Percentiles rank a stretch among this genome's conserved stretches.
Evolutionary conservation across 2,888 invertebrate genomes (phyloP).

Genomic region (Tinea pellionella): DNA sequence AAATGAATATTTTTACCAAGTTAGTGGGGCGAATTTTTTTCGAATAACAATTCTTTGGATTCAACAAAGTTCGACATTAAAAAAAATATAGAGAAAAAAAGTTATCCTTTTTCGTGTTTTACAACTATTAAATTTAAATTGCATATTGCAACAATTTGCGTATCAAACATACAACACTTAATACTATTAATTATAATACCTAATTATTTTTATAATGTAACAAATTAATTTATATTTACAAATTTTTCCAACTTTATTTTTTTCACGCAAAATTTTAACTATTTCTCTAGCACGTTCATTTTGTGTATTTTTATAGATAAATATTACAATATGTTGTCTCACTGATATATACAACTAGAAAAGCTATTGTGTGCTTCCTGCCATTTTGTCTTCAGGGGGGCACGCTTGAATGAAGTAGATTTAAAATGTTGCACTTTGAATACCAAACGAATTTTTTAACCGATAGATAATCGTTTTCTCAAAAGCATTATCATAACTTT

Average conservation of each 20-base stretch:
- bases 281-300: constrained; percentile 47
- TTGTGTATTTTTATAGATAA: constrained; percentile 23
- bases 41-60: constrained; percentile 57
- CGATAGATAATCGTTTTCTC: too few species aligned
- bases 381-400: too few species aligned
- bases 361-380: too few species aligned
- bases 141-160: constrained; percentile 67
- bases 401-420: too few species aligned
- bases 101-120: not conserved
- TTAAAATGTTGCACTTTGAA: too few species aligned
- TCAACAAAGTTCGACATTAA: constrained; percentile 34
- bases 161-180: constrained; percentile 70
- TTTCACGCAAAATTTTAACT: constrained; percentile 53
- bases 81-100: constrained; percentile 16
- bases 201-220: constrained; percentile 67
- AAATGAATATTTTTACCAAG: not conserved
- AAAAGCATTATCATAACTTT: too few species aligned
- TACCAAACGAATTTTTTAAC: too few species aligned
- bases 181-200: constrained; percentile 64
- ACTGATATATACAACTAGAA: too few species aligned
- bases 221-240: constrained; percentile 71
- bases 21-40: constrained; percentile 42
- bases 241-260: constrained; percentile 52
- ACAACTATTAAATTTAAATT: constrained; percentile 55
- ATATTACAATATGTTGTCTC: not conserved